These are phyloP conservation scores for Neoascia interrupta DNA, from an alignment of 2,888 invertebrate species.

Conservation along the genomic window DNA sequence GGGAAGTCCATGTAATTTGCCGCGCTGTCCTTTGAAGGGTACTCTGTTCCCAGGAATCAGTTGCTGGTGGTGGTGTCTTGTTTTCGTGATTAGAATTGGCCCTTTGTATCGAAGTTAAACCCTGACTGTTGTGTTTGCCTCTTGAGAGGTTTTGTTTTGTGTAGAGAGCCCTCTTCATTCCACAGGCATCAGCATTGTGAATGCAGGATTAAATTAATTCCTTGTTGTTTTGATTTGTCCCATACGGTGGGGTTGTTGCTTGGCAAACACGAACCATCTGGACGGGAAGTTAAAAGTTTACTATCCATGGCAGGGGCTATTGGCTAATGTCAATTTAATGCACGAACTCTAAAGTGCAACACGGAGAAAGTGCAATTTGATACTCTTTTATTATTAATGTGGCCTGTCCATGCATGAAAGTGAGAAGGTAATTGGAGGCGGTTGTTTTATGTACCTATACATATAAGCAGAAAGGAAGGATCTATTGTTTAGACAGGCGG, in stretches of 20 bases:
- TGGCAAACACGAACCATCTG: slow-evolving; percentile 20
- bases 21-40: slow-evolving; percentile 36
- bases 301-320: slow-evolving; percentile 4
- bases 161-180: background rate
- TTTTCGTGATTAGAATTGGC: slow-evolving; percentile 34
- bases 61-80: background rate
- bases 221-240: slow-evolving; percentile 7
- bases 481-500: no score
- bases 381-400: slow-evolving; percentile 31
- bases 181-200: background rate
- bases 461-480: background rate
- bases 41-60: slow-evolving; percentile 1
- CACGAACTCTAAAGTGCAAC: slow-evolving; percentile 14
- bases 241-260: slow-evolving; percentile 43
- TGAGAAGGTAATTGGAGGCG: slow-evolving; percentile 29
- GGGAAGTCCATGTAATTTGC: slow-evolving; percentile 30
- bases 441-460: no score
- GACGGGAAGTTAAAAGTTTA: background rate
- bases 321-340: slow-evolving; percentile 33
- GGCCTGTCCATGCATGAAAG: slow-evolving; percentile 34
- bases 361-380: slow-evolving; percentile 47
- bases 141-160: slow-evolving; percentile 15
- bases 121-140: slow-evolving; percentile 29
- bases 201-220: background rate
- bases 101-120: slow-evolving; percentile 49